Conservation (phyloP, 2,888 invertebrate species). For the Drosophila birchii region DNA sequence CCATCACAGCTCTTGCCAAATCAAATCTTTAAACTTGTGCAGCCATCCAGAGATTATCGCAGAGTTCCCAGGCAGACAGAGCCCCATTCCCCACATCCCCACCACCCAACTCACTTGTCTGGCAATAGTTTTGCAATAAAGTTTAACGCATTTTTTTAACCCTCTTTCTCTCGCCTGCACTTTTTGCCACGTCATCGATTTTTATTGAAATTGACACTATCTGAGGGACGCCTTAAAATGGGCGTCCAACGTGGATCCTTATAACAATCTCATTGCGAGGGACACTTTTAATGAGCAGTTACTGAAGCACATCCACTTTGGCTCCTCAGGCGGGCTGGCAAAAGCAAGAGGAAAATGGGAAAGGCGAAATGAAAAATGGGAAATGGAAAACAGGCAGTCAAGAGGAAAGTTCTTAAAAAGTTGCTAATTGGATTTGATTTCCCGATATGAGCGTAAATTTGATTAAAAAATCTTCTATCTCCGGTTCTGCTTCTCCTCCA, state of each 20-base stretch:
- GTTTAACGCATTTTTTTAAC: conserved; percentile 69
- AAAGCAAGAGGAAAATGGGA: conserved; percentile 1
- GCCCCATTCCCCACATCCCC: neutral
- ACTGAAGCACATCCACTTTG: conserved; percentile 42
- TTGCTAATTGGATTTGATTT: conserved; percentile 79
- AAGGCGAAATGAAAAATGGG: conserved; percentile 13
- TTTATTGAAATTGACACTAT: conserved; percentile 80
- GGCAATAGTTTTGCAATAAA: conserved; percentile 67
- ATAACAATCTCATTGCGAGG: conserved; percentile 51
- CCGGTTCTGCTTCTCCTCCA: conserved; percentile 3
- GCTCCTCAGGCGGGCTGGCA: conserved; percentile 1
- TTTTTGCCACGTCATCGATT: conserved; percentile 77
- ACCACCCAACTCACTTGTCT: conserved; percentile 28
- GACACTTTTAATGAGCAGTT: conserved; percentile 74
- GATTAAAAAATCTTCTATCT: conserved; percentile 44
- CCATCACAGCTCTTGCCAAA: conserved; percentile 62
- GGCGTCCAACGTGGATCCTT: conserved; percentile 54
- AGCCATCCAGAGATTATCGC: conserved; percentile 66
- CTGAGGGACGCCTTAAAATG: conserved; percentile 22
- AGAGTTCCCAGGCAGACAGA: conserved; percentile 19
- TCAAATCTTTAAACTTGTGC: conserved; percentile 75
- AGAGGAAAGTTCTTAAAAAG: conserved; percentile 60
- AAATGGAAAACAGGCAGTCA: conserved; percentile 16
- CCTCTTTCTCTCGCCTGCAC: conserved; percentile 44
- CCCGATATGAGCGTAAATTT: conserved; percentile 67